Evolutionary conservation across 1,140 invertebrate genomes (phyloP), one percentile per base, ranked within the genome.

Genomic region (Drosophila nasuta): DNA sequence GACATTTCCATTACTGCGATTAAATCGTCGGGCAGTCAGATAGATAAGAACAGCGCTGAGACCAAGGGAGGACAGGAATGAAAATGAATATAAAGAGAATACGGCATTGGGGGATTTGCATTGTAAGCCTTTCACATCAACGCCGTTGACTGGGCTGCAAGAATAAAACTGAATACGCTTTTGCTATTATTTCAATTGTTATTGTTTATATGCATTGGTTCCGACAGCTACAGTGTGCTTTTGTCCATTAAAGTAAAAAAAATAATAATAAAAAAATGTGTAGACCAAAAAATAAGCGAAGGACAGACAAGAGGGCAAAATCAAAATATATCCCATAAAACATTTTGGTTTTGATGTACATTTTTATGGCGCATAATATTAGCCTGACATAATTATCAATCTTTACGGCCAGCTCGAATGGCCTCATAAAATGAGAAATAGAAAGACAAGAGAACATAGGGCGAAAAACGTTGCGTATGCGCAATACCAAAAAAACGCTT

Each of bases 1-100:
- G 85, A 88, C 81, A 81, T 89, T 89, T 89, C 85, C 85, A 89
- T 89, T 89, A 89, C 78, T 67, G 68, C 85, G 85, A 89, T 89
- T 89, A 89, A 89, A 85, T 89, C 81, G 85, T 81, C 48, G 73
- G 60, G 30, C 35, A 67, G 30, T 56, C 57, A 51, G 35, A 38
- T 8, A 38, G 52, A 68, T 8, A 49, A 30, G 48, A 48, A 38
- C 7, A 38, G 35, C 35, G 35, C 8, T 10, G 35, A 38, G 35
- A 38, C 7, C 6, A 10, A 8, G 35, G 35, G 15, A 59, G 17
- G 60, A 30, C 3, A 38, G 41, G 28, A 38, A 11, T 25, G 3
- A 58, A 41, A 45, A 10, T 13, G 35, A 13, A 38, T 49, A 62
- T 63, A 51, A 41, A 38, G 48, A 82, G 49, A 45, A 64, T 15